These are phyloP conservation scores for Drosophila persimilis DNA, from an alignment of 1,140 invertebrate genomes.

Conservation along the genomic window DNA sequence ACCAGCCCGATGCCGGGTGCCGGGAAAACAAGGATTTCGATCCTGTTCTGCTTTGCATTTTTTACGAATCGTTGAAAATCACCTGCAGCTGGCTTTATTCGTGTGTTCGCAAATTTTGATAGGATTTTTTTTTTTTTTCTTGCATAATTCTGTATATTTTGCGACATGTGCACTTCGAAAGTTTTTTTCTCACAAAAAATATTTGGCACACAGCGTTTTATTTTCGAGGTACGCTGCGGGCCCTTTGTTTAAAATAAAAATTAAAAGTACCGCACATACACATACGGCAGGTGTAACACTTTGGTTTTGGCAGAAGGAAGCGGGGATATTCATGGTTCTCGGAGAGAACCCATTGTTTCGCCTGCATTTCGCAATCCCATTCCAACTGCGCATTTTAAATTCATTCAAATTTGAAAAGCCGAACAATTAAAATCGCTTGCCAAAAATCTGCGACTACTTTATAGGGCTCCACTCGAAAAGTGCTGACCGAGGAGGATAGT, in stretches of 20 bases:
- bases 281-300: conserved; percentile 37
- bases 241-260: conserved; percentile 56
- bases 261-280: conserved; percentile 48
- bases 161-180: conserved; percentile 50
- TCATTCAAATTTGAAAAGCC: conserved; percentile 59
- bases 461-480: conserved; percentile 55
- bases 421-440: conserved; percentile 72
- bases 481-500: conserved; percentile 47
- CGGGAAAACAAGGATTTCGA: background rate
- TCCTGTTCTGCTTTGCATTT: conserved; percentile 44
- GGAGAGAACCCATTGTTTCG: conserved; percentile 41
- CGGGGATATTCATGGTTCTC: conserved; percentile 10
- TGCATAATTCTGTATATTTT: conserved; percentile 50
- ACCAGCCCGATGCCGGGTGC: background rate
- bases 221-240: conserved; percentile 19
- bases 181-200: conserved; percentile 36
- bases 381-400: conserved; percentile 42
- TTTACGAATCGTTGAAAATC: conserved; percentile 58
- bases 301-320: background rate
- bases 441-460: conserved; percentile 67
- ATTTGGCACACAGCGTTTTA: conserved; percentile 27
- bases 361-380: conserved; percentile 35
- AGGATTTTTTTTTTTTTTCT: conserved; percentile 27
- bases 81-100: conserved; percentile 68
- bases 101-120: conserved; percentile 44